These are phyloP conservation scores for Mirza zaza DNA, from an alignment of 2,113 vertebrate species.

Conservation along the genomic window DNA sequence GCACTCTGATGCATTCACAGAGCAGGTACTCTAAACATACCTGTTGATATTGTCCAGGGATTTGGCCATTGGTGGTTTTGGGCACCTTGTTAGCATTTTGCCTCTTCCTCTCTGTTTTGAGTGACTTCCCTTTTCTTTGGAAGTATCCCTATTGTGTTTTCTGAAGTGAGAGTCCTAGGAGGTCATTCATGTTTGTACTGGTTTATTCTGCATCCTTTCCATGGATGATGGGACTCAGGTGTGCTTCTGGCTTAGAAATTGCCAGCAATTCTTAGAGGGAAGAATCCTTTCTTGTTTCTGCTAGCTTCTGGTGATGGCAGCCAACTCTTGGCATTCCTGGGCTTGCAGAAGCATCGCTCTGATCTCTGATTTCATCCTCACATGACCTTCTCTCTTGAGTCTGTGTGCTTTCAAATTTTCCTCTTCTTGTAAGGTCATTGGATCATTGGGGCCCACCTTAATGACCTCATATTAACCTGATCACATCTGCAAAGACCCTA, in stretches of 20 bases:
- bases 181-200: neutral
- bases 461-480: neutral
- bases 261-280: neutral
- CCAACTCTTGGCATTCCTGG: neutral
- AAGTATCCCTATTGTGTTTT: neutral
- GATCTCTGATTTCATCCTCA: neutral
- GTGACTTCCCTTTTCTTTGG: neutral
- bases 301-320: neutral
- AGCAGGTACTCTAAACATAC: neutral
- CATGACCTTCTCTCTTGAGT: neutral
- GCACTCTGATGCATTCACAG: neutral
- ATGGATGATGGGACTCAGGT: neutral
- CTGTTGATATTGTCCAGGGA: neutral
- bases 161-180: neutral
- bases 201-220: neutral
- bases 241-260: neutral
- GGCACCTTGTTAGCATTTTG: neutral
- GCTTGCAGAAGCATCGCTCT: neutral
- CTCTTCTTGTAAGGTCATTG: neutral
- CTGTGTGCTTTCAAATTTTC: neutral
- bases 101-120: neutral
- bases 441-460: neutral
- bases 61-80: neutral
- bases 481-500: neutral
- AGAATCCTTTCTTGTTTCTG: neutral